Evolutionary conservation across 30 jellyfish, hydroid and myxozoan species (phyloP).

Genomic region (Cassiopea andromeda): DNA sequence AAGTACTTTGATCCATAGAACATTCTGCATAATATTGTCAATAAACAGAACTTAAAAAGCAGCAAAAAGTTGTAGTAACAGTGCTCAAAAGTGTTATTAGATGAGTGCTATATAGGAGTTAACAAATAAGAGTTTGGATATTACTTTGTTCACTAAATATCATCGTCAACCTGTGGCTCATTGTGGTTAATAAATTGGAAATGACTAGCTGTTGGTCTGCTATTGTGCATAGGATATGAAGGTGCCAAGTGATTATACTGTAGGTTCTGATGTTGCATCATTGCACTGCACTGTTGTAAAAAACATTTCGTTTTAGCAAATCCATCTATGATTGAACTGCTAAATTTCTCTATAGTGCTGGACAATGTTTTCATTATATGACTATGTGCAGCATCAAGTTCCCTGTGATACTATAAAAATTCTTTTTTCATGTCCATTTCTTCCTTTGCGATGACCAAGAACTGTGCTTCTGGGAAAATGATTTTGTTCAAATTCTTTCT

Average conservation of each 20-base stretch:
- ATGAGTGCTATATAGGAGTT: background rate
- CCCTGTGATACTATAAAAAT: background rate
- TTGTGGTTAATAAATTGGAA: background rate
- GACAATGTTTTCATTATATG: conserved; percentile 3
- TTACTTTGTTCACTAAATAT: background rate
- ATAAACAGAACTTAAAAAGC: background rate
- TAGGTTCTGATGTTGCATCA: background rate
- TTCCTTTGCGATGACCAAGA: background rate
- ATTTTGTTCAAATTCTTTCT: background rate
- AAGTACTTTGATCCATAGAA: conserved; percentile 43
- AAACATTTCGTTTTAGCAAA: background rate
- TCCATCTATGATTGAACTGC: conserved; percentile 4
- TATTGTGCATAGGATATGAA: background rate
- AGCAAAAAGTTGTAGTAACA: background rate
- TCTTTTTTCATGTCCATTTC: conserved; percentile 9
- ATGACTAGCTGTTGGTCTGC: conserved; percentile 4
- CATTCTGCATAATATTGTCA: background rate
- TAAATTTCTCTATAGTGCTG: background rate
- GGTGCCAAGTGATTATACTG: background rate
- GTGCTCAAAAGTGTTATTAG: background rate
- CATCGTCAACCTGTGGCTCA: background rate
- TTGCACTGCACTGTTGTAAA: background rate
- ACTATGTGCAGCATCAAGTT: background rate
- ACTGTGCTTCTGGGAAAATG: background rate
- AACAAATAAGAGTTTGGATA: background rate